Evolutionary conservation across 2,888 invertebrate species (phyloP).

Genomic region (Quadroppia sp.): DNA sequence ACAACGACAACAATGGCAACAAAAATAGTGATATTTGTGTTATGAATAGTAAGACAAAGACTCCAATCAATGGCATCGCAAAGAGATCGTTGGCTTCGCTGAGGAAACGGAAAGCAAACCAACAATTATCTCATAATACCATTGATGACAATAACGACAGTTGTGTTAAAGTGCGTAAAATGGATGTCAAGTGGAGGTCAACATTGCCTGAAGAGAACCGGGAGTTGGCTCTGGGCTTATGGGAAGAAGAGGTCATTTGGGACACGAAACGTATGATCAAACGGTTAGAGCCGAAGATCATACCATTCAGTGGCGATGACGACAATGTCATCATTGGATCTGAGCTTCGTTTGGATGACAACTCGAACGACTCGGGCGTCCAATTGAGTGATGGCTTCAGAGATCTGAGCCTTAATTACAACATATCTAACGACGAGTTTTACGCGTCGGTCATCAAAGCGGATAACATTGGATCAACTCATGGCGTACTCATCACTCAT

Average conservation of each 20-base stretch:
- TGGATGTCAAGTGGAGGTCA: neutral
- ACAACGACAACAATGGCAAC: neutral
- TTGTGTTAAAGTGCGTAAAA: neutral
- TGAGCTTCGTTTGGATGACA: neutral
- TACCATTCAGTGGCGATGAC: conserved; percentile 20
- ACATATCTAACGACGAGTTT: conserved; percentile 26
- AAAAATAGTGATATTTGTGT: neutral
- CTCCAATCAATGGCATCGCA: too few species aligned
- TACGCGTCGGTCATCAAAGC: conserved; percentile 1
- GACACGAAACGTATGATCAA: neutral
- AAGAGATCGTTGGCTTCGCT: neutral
- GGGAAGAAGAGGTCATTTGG: conserved; percentile 32
- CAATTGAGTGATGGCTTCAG: neutral
- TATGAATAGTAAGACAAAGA: neutral
- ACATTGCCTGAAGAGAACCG: conserved; percentile 16
- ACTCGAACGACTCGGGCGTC: neutral
- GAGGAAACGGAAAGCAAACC: neutral
- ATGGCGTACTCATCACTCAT: neutral
- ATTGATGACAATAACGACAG: neutral
- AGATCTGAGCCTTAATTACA: neutral
- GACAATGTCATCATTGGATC: neutral
- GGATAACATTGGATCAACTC: neutral
- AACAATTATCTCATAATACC: too few species aligned
- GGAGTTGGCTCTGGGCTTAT: neutral
- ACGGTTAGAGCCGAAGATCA: conserved; percentile 9